Base-by-base conservation (phyloP, 2,113 vertebrate species). In the Rhipidura dahli region DNA sequence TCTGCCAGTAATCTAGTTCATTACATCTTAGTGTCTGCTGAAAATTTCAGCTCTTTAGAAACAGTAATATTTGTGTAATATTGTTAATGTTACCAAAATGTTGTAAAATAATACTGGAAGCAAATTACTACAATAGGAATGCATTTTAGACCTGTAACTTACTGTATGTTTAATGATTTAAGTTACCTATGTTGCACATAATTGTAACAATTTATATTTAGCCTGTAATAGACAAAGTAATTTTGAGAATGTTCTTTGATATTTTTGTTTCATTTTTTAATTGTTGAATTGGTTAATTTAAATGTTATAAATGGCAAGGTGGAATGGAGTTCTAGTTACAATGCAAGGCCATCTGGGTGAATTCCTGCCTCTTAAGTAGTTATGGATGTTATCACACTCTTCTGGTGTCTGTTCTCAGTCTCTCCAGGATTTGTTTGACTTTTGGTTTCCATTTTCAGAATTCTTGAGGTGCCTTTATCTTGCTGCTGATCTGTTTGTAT, bases 331-430 rank as follows among this genome's bases (percentile, higher is more conserved):
- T 91, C 23, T 69, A 24, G 19, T 35, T 53, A 33, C 0, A 0
- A 20, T 42, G 4, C 30, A 33, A 17, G 4, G 23, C 27, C 3
- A 1, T 40, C 20, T 61, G 37, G 15, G 23, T 86, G 28, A 87
- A 31, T 49, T 85, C 3, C 2, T 68, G 21, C 53, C 33, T 68
- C 23, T 65, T 64, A 8, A 64, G 44, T 39, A 56, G 35, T 63
- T 64, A 13, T 0, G 2, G 33, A 20, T 2, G 0, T 80, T 37
- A 24, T 39, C 15, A 6, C 1, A 0, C 11, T 70, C 4, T 64
- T 11, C 68, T 91, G 16, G 2, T 57, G 44, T 50, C 42, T 42
- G 4, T 78, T 89, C 35, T 50, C 28, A 16, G 0, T 50, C 31
- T 57, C 68, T 53, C 28, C 44, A 10, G 31, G 37, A 59, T 81